Conservation (phyloP, 2,113 vertebrate species). For the Nycticorax nycticorax region DNA sequence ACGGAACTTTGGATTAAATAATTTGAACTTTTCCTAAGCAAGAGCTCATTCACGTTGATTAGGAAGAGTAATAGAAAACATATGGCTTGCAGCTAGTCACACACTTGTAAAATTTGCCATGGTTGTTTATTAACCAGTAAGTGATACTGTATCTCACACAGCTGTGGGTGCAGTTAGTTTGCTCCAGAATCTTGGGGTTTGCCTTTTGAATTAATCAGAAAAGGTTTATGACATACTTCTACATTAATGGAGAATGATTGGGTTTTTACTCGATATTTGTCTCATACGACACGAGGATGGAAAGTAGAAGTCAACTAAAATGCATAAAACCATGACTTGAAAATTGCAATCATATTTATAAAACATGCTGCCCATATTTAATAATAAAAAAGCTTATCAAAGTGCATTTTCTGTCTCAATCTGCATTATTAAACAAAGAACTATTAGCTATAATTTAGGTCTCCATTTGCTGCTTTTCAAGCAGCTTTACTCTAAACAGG, state of each 20-base stretch:
- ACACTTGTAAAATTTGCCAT: background rate
- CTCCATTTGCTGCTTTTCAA: background rate
- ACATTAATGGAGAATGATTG: background rate
- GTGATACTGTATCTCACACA: background rate
- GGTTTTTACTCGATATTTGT: background rate
- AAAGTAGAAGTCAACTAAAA: background rate
- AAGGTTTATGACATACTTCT: background rate
- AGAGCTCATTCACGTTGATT: slow-evolving; percentile 12
- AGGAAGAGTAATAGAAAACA: background rate
- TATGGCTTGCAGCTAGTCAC: background rate
- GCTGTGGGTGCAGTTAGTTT: background rate
- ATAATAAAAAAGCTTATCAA: background rate
- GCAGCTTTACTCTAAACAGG: background rate
- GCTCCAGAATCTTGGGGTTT: background rate
- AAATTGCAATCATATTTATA: background rate
- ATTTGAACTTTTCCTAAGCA: slow-evolving; percentile 9
- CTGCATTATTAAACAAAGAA: background rate
- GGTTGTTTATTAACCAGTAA: background rate
- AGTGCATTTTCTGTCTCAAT: background rate
- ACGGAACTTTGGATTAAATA: slow-evolving; percentile 37
- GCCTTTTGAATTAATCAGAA: background rate
- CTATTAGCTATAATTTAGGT: background rate
- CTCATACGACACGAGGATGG: background rate
- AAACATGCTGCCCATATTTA: background rate
- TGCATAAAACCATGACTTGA: background rate